phyloP scores from a whole-genome alignment of 64 coral and sea anemone species.

The Montipora sp. region DNA sequence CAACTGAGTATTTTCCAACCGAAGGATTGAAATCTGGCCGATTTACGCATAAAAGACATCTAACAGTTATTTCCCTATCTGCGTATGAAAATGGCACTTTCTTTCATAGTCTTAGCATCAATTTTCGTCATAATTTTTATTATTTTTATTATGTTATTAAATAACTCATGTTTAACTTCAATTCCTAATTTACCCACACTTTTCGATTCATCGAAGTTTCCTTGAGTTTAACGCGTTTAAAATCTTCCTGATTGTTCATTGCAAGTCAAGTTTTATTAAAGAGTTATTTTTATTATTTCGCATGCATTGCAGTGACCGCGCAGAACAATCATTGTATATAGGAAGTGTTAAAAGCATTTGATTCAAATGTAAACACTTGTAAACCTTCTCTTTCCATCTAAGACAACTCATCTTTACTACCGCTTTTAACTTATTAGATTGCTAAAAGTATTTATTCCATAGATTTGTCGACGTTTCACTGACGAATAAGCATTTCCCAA shows the following conservation, averaged over 20 bases:
- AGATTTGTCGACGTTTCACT: background rate
- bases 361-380: constrained; percentile 88
- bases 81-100: too few relatives aligned
- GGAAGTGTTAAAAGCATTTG: constrained; percentile 79
- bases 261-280: too few relatives aligned
- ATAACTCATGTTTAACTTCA: too few relatives aligned
- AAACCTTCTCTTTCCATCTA: constrained; percentile 54
- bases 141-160: too few relatives aligned
- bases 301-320: constrained; percentile 38
- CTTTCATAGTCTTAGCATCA: too few relatives aligned
- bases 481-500: background rate
- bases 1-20: background rate
- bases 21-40: background rate
- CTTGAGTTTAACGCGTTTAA: too few relatives aligned
- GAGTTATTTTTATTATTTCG: too few relatives aligned
- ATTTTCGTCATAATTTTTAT: too few relatives aligned
- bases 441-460: constrained; percentile 48
- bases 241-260: too few relatives aligned
- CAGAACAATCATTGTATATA: constrained; percentile 64
- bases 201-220: too few relatives aligned
- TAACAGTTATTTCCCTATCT: too few relatives aligned
- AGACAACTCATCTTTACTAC: constrained; percentile 55
- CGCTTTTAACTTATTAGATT: constrained; percentile 48
- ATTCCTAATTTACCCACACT: too few relatives aligned
- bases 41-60: background rate